phyloP scores from a whole-genome alignment of 2,888 invertebrate species.

The Dusona sp. region DNA sequence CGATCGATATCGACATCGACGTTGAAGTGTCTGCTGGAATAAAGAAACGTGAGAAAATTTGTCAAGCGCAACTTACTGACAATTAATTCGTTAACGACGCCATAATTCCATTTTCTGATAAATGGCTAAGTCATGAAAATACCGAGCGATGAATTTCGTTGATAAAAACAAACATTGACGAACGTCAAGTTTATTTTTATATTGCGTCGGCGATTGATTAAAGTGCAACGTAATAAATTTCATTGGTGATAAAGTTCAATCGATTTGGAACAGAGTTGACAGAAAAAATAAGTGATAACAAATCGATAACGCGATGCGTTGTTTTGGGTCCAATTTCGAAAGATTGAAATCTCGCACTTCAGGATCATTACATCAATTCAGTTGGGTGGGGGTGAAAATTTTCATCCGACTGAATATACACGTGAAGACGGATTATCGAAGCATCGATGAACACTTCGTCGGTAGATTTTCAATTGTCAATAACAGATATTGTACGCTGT shows the following conservation, averaged over 20 bases:
- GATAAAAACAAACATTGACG: background rate
- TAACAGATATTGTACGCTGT: conserved; percentile 8
- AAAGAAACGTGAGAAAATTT: background rate
- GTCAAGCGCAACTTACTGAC: background rate
- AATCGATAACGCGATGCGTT: background rate
- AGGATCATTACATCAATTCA: background rate
- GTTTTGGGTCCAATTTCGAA: no score
- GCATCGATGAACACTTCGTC: conserved; percentile 2
- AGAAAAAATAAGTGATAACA: background rate
- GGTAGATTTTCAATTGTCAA: conserved; percentile 18
- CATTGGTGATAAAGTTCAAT: background rate
- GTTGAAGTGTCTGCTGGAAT: background rate
- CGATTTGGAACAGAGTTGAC: background rate
- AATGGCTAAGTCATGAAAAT: background rate
- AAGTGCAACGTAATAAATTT: background rate
- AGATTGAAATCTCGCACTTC: background rate
- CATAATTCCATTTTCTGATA: background rate
- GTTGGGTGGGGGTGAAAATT: background rate
- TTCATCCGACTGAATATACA: background rate
- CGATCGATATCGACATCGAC: conserved; percentile 18
- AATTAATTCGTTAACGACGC: background rate
- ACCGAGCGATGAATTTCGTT: background rate
- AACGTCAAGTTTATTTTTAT: background rate
- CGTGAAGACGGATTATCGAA: background rate
- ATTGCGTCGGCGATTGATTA: background rate